A percentile compares a stretch with the other conserved stretches of the same genome.
Evolutionary conservation across 2,113 vertebrate species (phyloP).

Genomic region (Rissa tridactyla): DNA sequence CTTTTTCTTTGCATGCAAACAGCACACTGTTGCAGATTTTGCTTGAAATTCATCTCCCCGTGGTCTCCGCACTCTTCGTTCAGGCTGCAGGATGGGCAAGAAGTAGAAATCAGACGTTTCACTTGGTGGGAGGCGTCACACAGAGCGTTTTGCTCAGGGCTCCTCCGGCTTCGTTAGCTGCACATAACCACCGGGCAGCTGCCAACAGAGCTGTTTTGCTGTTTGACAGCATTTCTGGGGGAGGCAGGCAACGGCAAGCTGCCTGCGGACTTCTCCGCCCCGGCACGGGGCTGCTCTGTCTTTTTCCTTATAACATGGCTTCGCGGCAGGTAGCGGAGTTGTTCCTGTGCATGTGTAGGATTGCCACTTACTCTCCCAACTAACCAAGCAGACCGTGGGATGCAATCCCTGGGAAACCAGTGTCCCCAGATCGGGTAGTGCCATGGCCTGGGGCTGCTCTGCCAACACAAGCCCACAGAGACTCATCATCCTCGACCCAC

Average conservation of each 20-base stretch:
- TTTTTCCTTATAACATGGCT: fast-evolving
- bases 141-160: not conserved
- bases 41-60: not conserved
- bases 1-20: not conserved
- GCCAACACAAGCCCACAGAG: not conserved
- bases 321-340: fast-evolving
- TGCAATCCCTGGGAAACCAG: not conserved
- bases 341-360: fast-evolving
- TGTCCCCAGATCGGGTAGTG: fast-evolving
- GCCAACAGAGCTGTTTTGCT: not conserved
- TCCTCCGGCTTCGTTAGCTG: not conserved
- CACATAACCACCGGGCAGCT: not conserved
- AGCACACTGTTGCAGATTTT: not conserved
- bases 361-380: fast-evolving
- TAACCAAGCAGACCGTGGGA: not conserved
- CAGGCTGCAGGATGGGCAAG: not conserved
- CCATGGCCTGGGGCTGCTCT: not conserved
- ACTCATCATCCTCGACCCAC: not conserved
- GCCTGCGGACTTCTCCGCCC: not conserved
- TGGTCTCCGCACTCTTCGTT: not conserved
- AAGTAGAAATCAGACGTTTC: not conserved
- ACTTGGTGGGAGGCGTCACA: not conserved
- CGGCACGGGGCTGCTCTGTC: fast-evolving
- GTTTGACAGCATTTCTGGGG: not conserved
- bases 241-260: not conserved